A percentile compares a stretch with the other conserved stretches of the same genome.
phyloP scores from a whole-genome alignment of 1,140 invertebrate genomes.

The Drosophila mauritiana region DNA sequence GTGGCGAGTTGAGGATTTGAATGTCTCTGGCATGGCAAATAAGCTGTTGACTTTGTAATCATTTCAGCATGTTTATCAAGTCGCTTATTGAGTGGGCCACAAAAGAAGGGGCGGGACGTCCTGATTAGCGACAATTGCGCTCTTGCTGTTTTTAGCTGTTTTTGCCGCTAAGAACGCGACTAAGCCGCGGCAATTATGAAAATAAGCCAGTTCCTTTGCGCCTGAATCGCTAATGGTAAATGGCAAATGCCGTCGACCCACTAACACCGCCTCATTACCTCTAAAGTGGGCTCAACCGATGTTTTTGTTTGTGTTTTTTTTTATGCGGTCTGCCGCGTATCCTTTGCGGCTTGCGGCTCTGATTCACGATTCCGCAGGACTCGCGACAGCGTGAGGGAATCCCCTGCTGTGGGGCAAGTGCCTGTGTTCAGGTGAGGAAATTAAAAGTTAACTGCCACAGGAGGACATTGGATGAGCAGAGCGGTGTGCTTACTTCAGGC shows the following conservation, averaged over 20 bases:
- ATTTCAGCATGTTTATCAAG: constrained; percentile 68
- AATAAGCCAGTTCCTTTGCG: constrained; percentile 48
- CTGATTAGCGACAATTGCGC: constrained; percentile 40
- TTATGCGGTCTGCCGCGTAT: constrained; percentile 44
- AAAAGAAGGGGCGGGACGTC: not conserved
- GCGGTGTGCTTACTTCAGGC: constrained; percentile 17
- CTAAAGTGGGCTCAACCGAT: constrained; percentile 44
- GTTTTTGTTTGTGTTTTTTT: constrained; percentile 6
- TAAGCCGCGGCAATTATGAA: constrained; percentile 64
- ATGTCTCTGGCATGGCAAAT: constrained; percentile 61
- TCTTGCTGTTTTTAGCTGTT: constrained; percentile 11
- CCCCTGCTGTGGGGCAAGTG: constrained; percentile 39
- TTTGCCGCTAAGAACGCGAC: constrained; percentile 31
- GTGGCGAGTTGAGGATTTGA: constrained; percentile 44
- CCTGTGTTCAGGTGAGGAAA: constrained; percentile 46
- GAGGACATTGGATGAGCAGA: constrained; percentile 16
- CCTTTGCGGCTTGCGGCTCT: constrained; percentile 47
- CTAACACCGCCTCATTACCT: constrained; percentile 20
- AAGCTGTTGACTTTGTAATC: constrained; percentile 76
- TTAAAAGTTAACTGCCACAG: constrained; percentile 58
- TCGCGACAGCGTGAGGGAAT: constrained; percentile 17
- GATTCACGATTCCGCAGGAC: constrained; percentile 25
- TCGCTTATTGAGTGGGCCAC: constrained; percentile 37
- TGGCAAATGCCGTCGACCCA: constrained; percentile 40
- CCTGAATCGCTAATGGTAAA: constrained; percentile 34